These are phyloP conservation scores for Anguilla rostrata DNA, from an alignment of 2,113 vertebrate species.

Conservation along the genomic window DNA sequence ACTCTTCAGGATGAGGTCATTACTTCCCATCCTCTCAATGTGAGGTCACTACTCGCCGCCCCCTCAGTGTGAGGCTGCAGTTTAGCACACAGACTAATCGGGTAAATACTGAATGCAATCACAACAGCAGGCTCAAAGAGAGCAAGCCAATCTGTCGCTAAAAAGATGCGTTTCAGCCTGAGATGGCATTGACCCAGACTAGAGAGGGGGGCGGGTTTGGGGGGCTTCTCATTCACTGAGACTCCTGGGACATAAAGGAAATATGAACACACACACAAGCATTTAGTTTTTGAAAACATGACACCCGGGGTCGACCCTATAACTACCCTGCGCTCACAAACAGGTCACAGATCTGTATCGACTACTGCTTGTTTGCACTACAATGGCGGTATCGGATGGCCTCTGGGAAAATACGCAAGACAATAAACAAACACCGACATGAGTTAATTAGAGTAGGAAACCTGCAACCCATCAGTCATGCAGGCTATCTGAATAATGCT, in stretches of 20 bases:
- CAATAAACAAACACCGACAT: background rate
- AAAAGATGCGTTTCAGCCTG: constrained; percentile 39
- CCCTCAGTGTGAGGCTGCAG: too few species aligned
- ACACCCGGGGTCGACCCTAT: background rate
- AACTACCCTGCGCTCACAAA: background rate
- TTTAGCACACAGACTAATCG: too few species aligned
- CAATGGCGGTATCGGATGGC: background rate
- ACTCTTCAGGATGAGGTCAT: too few species aligned
- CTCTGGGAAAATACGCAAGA: background rate
- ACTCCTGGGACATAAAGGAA: constrained; percentile 34
- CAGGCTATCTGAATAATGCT: too few species aligned
- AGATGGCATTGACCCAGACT: constrained; percentile 39
- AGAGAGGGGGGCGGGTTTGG: constrained; percentile 39
- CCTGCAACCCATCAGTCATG: too few species aligned
- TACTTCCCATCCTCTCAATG: too few species aligned
- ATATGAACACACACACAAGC: constrained; percentile 1
- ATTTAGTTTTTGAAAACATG: background rate
- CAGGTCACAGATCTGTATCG: background rate
- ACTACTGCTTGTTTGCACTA: background rate
- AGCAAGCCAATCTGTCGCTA: constrained; percentile 30
- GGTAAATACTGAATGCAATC: background rate
- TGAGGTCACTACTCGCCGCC: too few species aligned
- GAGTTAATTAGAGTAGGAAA: background rate
- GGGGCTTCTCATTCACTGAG: constrained; percentile 30
- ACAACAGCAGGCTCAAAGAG: constrained; percentile 21